Evolutionary conservation across 2,113 vertebrate genomes (phyloP).

Genomic region (Pao palembangensis): DNA sequence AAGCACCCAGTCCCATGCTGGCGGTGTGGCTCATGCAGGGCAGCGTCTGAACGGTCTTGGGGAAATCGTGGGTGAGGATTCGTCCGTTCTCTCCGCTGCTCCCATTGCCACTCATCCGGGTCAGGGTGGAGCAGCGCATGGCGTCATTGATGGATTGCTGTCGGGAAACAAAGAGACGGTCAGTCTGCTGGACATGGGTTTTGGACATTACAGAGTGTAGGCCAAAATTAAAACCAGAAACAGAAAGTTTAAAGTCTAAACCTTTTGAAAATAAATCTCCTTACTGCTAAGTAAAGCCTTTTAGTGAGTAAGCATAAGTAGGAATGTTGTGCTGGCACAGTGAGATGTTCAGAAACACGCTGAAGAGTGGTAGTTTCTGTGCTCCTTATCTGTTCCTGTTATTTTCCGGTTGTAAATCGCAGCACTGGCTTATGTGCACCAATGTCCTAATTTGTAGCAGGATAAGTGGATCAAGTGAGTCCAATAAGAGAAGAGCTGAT

Average conservation of each 20-base stretch:
- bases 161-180: slow-evolving; percentile 19
- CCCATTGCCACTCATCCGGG: slow-evolving; percentile 86
- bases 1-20: slow-evolving; percentile 94
- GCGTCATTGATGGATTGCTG: slow-evolving; percentile 98
- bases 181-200: not conserved
- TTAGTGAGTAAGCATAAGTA: not conserved
- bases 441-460: slow-evolving; percentile 41
- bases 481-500: slow-evolving; percentile 29
- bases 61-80: slow-evolving; percentile 96
- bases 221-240: no score
- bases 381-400: slow-evolving; percentile 29
- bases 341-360: slow-evolving; percentile 3
- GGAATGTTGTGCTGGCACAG: slow-evolving; percentile 30
- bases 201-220: no score
- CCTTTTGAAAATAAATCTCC: no score
- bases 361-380: slow-evolving; percentile 22
- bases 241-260: no score
- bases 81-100: slow-evolving; percentile 91
- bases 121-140: slow-evolving; percentile 93
- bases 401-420: slow-evolving; percentile 34
- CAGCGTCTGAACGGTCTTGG: slow-evolving; percentile 95
- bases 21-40: slow-evolving; percentile 98
- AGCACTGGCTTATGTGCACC: slow-evolving; percentile 24
- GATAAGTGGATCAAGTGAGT: slow-evolving; percentile 41
- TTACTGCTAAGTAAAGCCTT: no score